A percentile compares a stretch with the other conserved stretches of the same genome.
These are phyloP conservation scores for Synergus itoensis DNA, from an alignment of 2,888 invertebrate species.

Conservation along the genomic window DNA sequence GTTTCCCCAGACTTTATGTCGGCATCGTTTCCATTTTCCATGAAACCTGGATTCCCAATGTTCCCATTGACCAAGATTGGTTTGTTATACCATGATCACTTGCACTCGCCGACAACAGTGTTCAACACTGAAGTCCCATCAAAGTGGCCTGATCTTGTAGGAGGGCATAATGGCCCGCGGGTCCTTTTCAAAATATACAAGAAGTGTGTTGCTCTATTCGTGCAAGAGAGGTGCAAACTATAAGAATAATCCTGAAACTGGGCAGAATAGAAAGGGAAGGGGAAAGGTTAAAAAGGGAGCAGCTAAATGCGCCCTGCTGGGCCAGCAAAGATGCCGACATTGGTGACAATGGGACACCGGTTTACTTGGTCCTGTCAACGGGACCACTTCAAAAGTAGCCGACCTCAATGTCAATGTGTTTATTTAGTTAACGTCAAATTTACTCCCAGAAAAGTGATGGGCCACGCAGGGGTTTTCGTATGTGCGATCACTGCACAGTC, in stretches of 20 bases:
- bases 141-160: slow-evolving; percentile 7
- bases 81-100: slow-evolving; percentile 40
- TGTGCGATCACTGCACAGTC: slow-evolving; percentile 48
- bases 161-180: slow-evolving; percentile 34
- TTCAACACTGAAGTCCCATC: not conserved
- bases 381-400: slow-evolving; percentile 76
- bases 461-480: slow-evolving; percentile 49
- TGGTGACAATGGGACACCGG: slow-evolving; percentile 34
- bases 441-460: slow-evolving; percentile 61
- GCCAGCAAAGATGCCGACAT: slow-evolving; percentile 31
- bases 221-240: slow-evolving; percentile 23
- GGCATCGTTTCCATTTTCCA: slow-evolving; percentile 1
- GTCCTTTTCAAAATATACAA: slow-evolving; percentile 12
- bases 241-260: slow-evolving; percentile 30
- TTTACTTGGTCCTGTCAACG: slow-evolving; percentile 58
- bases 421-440: slow-evolving; percentile 77
- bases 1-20: slow-evolving; percentile 22
- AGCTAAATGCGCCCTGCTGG: slow-evolving; percentile 21
- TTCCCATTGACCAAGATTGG: slow-evolving; percentile 35
- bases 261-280: slow-evolving; percentile 14
- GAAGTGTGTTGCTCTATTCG: slow-evolving; percentile 9
- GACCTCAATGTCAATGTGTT: slow-evolving; percentile 71
- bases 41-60: slow-evolving; percentile 9
- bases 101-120: slow-evolving; percentile 38
- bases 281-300: slow-evolving; percentile 43